A percentile compares a stretch with the other conserved stretches of the same genome.
phyloP scores from a whole-genome alignment of 37 sponge, comb jelly and placozoan genomes.

The Theonella swinhoei region DNA sequence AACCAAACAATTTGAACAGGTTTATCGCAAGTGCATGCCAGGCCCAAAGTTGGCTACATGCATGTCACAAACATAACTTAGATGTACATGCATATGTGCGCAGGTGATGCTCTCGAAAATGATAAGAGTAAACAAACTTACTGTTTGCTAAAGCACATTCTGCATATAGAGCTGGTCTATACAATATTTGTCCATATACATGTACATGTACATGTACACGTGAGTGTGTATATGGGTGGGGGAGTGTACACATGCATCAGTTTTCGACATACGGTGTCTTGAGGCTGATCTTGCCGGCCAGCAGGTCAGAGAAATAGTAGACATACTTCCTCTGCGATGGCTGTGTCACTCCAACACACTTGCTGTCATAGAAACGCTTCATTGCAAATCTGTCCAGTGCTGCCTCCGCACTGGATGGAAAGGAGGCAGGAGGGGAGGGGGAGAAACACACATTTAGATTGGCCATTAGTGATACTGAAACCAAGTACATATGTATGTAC shows the following conservation, averaged over 20 bases:
- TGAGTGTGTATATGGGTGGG: no score
- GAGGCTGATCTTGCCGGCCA: slow-evolving; percentile 77
- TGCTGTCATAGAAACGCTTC: slow-evolving; percentile 93
- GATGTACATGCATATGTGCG: no score
- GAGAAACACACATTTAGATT: no score
- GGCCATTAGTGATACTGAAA: no score
- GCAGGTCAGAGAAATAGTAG: slow-evolving; percentile 89
- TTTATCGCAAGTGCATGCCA: no score
- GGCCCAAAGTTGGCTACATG: no score
- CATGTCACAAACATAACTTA: no score
- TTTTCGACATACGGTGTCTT: slow-evolving; percentile 67
- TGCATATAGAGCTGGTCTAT: background rate
- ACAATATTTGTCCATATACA: background rate
- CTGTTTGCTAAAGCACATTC: background rate
- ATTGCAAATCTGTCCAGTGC: slow-evolving; percentile 95
- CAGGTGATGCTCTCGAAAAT: background rate
- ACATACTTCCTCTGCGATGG: slow-evolving; percentile 97
- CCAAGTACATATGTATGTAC: no score
- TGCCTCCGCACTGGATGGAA: slow-evolving; percentile 74
- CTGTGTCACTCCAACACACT: slow-evolving; percentile 92
- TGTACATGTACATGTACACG: background rate
- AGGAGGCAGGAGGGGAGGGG: background rate
- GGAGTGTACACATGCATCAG: no score
- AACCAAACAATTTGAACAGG: no score
- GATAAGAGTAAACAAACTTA: background rate